Evolutionary conservation across 1,140 invertebrate genomes (phyloP), one percentile per base, ranked within the genome.

Genomic region (Hydropsyche tenuis): DNA sequence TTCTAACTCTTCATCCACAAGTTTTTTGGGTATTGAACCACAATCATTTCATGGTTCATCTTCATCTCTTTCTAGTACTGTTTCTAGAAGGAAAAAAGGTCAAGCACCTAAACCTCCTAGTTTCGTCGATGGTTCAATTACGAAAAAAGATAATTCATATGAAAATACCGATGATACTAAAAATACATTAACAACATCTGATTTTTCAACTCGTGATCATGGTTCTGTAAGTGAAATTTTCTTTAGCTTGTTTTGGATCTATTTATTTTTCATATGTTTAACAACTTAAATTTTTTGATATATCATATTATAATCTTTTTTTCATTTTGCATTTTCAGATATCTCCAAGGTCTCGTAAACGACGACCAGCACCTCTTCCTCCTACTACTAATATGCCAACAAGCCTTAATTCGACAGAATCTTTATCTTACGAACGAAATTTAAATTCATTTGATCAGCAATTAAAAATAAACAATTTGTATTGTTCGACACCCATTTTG

Each of bases 151-250:
- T 42, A 69, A 51, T 51, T 12, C 48, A 7, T 25, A 25, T 14
- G 71, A 70, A 51, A 42, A 46, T 48, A 45, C 45, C 4, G 56
- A 72, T 27, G 43, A 48, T 16, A 27, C 14, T 3, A 27, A 53
- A 9, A 64, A 75, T 65, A 23, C 46, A 14, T 72, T 62, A 0
- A 30, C 60, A 0, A 79, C 77, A 78, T 81, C 81, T 60, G 43
- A 77, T 30, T 69, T 79, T 51, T 81, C 79, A 48, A 85, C 80
- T 79, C 82, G 78, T 69, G 80, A 77, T 73, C 72, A 77, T 9
- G 85, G 81, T 79, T 74, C 79, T 73, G 84, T 86, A 78, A 82
- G 83, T 82, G 53, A 16, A 46, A 51, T 70, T 56, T 53, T 7
- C 51, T n/a, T n/a, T n/a, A n/a, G n/a, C n/a, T n/a, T n/a, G n/a